A percentile compares a stretch with the other conserved stretches of the same genome.
Conservation (phyloP, 2,797 vertebrate genomes). For the Pipistrellus nathusii region DNA sequence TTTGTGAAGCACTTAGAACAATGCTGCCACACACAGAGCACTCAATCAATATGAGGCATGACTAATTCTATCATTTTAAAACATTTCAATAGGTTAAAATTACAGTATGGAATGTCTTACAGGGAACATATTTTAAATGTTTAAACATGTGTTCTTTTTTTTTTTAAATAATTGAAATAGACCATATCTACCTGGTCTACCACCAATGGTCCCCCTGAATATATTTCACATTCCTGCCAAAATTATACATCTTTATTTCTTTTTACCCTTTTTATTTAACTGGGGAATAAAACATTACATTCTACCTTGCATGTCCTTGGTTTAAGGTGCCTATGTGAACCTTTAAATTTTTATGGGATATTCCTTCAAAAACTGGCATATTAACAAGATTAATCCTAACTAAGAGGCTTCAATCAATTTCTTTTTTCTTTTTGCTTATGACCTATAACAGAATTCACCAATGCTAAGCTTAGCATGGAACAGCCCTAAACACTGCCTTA, state of each 20-base stretch:
- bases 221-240: background rate
- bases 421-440: conserved; percentile 59
- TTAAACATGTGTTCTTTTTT: background rate
- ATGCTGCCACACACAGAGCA: background rate
- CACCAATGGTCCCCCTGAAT: background rate
- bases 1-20: background rate
- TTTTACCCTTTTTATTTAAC: background rate
- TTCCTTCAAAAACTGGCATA: conserved; percentile 38
- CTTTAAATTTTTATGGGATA: conserved; percentile 36
- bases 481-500: background rate
- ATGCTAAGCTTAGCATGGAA: background rate
- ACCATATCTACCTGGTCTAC: background rate
- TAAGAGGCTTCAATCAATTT: conserved; percentile 58
- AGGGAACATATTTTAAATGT: background rate
- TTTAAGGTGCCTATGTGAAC: background rate
- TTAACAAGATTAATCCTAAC: conserved; percentile 61
- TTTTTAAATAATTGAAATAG: background rate
- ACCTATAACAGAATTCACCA: background rate
- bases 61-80: background rate
- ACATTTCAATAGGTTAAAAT: background rate
- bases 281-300: background rate
- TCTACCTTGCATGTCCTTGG: background rate
- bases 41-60: background rate
- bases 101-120: background rate
- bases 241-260: background rate